A percentile compares a stretch with the other conserved stretches of the same genome.
These are phyloP conservation scores for Nannobrachium achirus DNA, from an alignment of 2,113 vertebrate species.

Conservation along the genomic window DNA sequence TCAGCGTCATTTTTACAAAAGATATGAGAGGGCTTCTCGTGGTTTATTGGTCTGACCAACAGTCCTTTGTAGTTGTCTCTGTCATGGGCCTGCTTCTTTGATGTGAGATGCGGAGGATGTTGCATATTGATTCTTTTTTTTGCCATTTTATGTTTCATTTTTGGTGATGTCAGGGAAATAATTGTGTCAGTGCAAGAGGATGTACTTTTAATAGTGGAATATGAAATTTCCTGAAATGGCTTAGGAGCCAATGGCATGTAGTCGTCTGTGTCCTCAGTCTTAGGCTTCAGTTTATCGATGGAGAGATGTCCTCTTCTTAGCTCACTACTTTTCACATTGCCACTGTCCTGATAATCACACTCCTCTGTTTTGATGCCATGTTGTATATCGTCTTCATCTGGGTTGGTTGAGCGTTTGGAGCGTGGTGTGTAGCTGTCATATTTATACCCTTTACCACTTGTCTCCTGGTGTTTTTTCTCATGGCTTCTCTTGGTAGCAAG, in stretches of 20 bases:
- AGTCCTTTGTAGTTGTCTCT: slow-evolving; percentile 37
- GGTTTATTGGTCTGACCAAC: slow-evolving; percentile 46
- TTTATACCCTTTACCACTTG: slow-evolving; percentile 81
- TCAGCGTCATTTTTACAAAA: slow-evolving; percentile 54
- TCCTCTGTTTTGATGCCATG: slow-evolving; percentile 82
- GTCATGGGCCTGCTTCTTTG: slow-evolving; percentile 46
- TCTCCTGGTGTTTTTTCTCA: slow-evolving; percentile 89
- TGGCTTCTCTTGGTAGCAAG: slow-evolving; percentile 96
- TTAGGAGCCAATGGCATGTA: slow-evolving; percentile 52
- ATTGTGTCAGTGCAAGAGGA: slow-evolving; percentile 46
- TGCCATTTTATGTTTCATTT: slow-evolving; percentile 63
- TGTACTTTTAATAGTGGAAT: slow-evolving; percentile 52
- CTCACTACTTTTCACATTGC: slow-evolving; percentile 54
- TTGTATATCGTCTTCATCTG: slow-evolving; percentile 87
- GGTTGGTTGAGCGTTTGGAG: slow-evolving; percentile 86
- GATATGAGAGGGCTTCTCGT: slow-evolving; percentile 49
- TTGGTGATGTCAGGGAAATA: slow-evolving; percentile 45
- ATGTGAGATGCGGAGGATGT: slow-evolving; percentile 46
- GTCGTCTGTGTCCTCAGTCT: slow-evolving; percentile 61
- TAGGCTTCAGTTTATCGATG: slow-evolving; percentile 51
- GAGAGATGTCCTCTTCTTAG: slow-evolving; percentile 42
- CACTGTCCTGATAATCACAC: slow-evolving; percentile 42
- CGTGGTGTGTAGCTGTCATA: slow-evolving; percentile 86
- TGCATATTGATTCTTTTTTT: slow-evolving; percentile 56
- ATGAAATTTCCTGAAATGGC: slow-evolving; percentile 59